phyloP scores from a whole-genome alignment of 2,113 vertebrate species.

The Leuciscus idus region DNA sequence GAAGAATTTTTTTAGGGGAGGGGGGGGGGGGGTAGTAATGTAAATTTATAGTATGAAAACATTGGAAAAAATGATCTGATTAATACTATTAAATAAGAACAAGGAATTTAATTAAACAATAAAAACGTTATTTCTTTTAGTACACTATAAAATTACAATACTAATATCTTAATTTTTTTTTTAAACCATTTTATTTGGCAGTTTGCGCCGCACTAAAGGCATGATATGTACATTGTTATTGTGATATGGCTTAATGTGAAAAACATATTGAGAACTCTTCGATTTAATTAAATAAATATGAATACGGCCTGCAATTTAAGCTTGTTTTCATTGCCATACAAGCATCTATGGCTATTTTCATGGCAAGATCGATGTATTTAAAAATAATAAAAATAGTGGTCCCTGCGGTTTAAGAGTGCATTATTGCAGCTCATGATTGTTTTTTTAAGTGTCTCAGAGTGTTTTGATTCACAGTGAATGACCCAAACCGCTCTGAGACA shows the following conservation, averaged over 20 bases:
- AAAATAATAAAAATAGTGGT: too few species aligned
- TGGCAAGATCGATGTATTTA: too few species aligned
- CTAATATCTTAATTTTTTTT: neutral
- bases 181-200: neutral
- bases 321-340: too few species aligned
- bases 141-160: neutral
- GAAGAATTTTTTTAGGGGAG: too few species aligned
- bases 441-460: too few species aligned
- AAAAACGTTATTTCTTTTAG: neutral
- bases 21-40: too few species aligned
- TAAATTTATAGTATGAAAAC: neutral
- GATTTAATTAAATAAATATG: neutral
- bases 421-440: too few species aligned
- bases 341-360: too few species aligned
- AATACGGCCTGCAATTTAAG: neutral
- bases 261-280: neutral
- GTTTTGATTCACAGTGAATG: too few species aligned
- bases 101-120: neutral
- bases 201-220: neutral
- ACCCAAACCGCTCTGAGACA: too few species aligned
- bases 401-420: neutral
- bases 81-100: neutral
- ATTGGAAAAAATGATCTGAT: too few species aligned
- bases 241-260: too few species aligned
- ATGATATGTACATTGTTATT: neutral